Conservation (phyloP, 92 coral and sea anemone genomes). For the Palythoa heliodiscus region DNA sequence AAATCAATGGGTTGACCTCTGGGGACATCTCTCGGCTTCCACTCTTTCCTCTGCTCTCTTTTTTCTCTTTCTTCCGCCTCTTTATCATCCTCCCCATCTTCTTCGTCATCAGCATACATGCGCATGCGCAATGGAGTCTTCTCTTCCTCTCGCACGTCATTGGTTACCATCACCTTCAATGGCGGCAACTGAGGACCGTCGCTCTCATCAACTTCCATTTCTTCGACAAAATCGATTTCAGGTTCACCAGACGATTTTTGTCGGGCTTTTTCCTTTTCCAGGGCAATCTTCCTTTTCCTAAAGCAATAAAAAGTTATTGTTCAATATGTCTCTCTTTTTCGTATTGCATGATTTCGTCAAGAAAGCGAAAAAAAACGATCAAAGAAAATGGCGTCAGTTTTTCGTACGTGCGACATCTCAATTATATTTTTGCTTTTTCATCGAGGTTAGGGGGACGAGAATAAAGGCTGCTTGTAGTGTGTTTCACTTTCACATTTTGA, state of each 20-base stretch:
- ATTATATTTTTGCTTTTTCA: too few relatives aligned
- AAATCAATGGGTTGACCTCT: constrained; percentile 69
- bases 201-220: constrained; percentile 63
- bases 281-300: constrained; percentile 85
- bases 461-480: too few relatives aligned
- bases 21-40: constrained; percentile 13
- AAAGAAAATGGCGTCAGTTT: too few relatives aligned
- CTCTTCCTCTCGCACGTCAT: constrained; percentile 64
- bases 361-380: too few relatives aligned
- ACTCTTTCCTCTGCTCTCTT: constrained; percentile 18
- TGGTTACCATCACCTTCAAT: constrained; percentile 80
- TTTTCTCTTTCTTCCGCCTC: constrained; percentile 26
- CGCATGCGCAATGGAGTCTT: constrained; percentile 80
- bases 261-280: constrained; percentile 75
- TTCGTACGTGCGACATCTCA: too few relatives aligned
- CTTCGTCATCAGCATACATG: constrained; percentile 76
- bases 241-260: constrained; percentile 81
- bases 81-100: constrained; percentile 44
- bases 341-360: too few relatives aligned
- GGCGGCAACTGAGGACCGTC: constrained; percentile 75
- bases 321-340: too few relatives aligned
- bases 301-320: not conserved
- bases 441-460: too few relatives aligned
- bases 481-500: too few relatives aligned
- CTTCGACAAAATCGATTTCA: constrained; percentile 80